Percentiles rank a stretch among this genome's conserved stretches.
Evolutionary conservation across 2,797 vertebrate species (phyloP).

Genomic region (Paedocypris micromegethes): DNA sequence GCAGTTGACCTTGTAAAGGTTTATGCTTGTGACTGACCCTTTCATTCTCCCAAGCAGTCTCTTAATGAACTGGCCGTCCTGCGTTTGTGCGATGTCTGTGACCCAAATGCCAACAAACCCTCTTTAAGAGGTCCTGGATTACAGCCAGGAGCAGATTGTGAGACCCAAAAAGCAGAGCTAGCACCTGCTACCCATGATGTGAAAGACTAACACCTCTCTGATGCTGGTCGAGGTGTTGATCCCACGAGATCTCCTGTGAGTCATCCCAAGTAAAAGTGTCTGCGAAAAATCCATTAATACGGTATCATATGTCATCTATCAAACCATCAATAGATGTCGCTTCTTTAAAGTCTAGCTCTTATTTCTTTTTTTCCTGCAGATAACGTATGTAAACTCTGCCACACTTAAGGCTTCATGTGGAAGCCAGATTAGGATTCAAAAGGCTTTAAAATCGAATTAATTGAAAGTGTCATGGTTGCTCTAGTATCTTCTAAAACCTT

Average conservation of each 20-base stretch:
- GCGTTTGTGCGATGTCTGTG: constrained; percentile 12
- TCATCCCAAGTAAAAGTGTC: constrained; percentile 13
- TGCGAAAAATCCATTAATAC: constrained; percentile 18
- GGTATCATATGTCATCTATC: constrained; percentile 20
- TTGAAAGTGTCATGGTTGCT: constrained; percentile 19
- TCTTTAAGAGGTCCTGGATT: constrained; percentile 28
- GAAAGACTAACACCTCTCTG: constrained; percentile 11
- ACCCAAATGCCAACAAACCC: constrained; percentile 27
- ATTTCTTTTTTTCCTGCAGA: neutral
- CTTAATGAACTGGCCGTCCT: constrained; percentile 29
- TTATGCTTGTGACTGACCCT: constrained; percentile 8
- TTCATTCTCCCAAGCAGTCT: constrained; percentile 17
- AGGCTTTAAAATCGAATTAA: constrained; percentile 13
- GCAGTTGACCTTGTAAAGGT: constrained; percentile 41
- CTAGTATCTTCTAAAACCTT: constrained; percentile 3
- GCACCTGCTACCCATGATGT: constrained; percentile 14
- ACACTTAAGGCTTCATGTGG: constrained; percentile 3
- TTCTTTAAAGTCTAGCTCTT: constrained; percentile 3
- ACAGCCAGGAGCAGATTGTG: constrained; percentile 37
- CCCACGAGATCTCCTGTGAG: constrained; percentile 6
- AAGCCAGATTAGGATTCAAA: neutral
- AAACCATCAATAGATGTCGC: constrained; percentile 17
- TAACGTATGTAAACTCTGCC: neutral
- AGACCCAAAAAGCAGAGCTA: constrained; percentile 21
- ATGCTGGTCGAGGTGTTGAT: neutral